phyloP scores from a whole-genome alignment of 2,797 vertebrate genomes.

The Enteromius unitaeniatus region DNA sequence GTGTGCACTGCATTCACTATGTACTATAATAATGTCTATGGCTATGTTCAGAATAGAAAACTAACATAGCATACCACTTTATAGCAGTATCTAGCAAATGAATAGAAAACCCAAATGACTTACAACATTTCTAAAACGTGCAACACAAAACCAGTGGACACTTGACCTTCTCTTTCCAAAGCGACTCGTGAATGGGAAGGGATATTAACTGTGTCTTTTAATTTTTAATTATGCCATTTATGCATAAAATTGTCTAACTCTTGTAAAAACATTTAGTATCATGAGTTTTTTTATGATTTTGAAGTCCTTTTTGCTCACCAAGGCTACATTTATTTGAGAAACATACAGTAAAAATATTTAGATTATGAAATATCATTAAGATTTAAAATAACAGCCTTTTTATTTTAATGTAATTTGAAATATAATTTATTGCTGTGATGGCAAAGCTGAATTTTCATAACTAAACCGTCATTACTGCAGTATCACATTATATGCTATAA shows the following conservation, averaged over 20 bases:
- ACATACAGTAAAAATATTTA: not conserved
- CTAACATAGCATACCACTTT: not conserved
- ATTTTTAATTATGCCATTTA: not conserved
- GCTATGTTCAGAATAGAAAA: slow-evolving; percentile 7
- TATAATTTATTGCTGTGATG: not conserved
- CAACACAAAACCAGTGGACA: not conserved
- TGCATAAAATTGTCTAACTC: not conserved
- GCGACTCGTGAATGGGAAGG: not conserved
- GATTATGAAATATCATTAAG: not conserved
- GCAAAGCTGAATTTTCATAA: not conserved
- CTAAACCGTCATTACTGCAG: not conserved
- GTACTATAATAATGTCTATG: slow-evolving; percentile 19
- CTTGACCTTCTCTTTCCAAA: not conserved
- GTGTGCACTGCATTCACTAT: slow-evolving; percentile 13
- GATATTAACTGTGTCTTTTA: not conserved
- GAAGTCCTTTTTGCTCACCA: not conserved
- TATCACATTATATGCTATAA: not conserved
- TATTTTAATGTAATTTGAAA: not conserved
- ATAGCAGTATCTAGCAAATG: not conserved
- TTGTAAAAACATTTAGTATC: not conserved
- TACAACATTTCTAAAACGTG: not conserved
- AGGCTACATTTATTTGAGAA: not conserved
- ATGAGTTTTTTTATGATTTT: not conserved
- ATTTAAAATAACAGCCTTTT: not conserved
- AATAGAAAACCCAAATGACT: not conserved